Evolutionary conservation across 1,140 invertebrate genomes (phyloP), one percentile per base, ranked within the genome.

Genomic region (Coboldia fuscipes): DNA sequence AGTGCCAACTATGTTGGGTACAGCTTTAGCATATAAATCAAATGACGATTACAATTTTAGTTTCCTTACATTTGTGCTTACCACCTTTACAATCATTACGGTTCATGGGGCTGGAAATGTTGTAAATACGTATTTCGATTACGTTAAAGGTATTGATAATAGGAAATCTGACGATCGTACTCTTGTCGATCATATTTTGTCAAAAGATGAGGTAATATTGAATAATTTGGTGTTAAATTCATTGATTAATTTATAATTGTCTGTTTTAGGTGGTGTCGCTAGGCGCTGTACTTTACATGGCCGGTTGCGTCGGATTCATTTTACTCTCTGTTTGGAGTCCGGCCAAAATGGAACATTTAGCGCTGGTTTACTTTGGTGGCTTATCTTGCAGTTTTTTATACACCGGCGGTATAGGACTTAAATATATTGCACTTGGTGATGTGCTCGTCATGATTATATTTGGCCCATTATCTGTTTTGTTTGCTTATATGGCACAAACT

Each of bases 61-160:
- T 46, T 64, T 79, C 52, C 48, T 77, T 26, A 77, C 77, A 3
- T 66, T 90, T 36, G 43, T 89, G 7, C 57, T 88, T 1, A 89
- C 85, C 1, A 58, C 83, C 16, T 68, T 84, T 29, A 90, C 83
- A 2, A 72, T 89, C 6, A 60, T 92, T 32, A 85, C 79, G 12
- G 88, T 94, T 3, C 89, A 94, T 54, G 85, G 84, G 31, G 89
- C 89, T 35, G 89, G 88, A 23, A 94, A 94, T 58, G 72, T 94
- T n/a, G 88, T 96, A 1, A 94, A 96, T 51, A 94, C 88, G 0
- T 94, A 93, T 54, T 93, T 77, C 51, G 88, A 94, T 59, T 96
- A 83, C 51, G 68, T 84, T 6, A 84, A 85, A 60, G 89, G 88
- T 20, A 86, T 94, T 27, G 89, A 93, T 48, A 82, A 77, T 48